These are phyloP conservation scores for Acrossocheilus fasciatus DNA, from an alignment of 2,797 vertebrate species.

Conservation along the genomic window DNA sequence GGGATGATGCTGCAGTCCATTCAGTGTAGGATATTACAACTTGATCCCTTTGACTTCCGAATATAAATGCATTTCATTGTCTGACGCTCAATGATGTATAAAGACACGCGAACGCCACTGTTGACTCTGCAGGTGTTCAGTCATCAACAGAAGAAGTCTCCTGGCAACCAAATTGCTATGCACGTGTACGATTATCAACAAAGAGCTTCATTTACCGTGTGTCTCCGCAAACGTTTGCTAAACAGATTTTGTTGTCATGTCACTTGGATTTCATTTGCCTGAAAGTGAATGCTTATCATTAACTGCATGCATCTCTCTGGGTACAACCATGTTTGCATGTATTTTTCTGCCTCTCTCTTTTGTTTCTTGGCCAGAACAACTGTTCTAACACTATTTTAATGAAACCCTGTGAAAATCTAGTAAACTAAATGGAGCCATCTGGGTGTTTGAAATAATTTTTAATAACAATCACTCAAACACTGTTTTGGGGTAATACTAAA, in stretches of 20 bases:
- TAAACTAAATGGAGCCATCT: constrained; percentile 28
- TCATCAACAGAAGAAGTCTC: constrained; percentile 4
- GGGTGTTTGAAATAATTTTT: constrained; percentile 32
- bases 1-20: background rate
- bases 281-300: constrained; percentile 18
- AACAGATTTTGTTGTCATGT: constrained; percentile 26
- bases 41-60: background rate
- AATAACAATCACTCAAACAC: constrained; percentile 35
- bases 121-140: constrained; percentile 17
- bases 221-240: constrained; percentile 7
- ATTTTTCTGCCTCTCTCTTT: constrained; percentile 3
- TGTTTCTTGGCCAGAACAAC: constrained; percentile 1
- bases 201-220: constrained; percentile 1
- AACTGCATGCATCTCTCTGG: background rate
- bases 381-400: constrained; percentile 10
- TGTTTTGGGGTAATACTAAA: constrained; percentile 33
- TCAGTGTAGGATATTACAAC: background rate
- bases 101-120: background rate
- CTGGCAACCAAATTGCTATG: constrained; percentile 30
- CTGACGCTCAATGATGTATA: background rate
- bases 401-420: background rate
- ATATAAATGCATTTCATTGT: constrained; percentile 4
- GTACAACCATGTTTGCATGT: background rate
- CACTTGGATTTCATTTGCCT: constrained; percentile 5
- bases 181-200: constrained; percentile 18